phyloP scores from a whole-genome alignment of 2,888 invertebrate genomes.

The Leucophenga montana region DNA sequence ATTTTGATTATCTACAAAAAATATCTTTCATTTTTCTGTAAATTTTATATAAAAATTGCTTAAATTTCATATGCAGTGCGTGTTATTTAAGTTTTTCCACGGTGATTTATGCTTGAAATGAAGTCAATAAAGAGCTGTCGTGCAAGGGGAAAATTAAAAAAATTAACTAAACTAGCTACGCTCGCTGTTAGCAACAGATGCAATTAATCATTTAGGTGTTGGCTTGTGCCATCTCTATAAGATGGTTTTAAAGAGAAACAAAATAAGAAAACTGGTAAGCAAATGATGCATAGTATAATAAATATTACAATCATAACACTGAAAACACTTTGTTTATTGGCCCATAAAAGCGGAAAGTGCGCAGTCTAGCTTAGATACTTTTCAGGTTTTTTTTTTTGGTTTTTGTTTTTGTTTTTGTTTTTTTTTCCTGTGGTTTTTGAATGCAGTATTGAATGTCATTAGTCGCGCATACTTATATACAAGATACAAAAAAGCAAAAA shows the following conservation, averaged over 20 bases:
- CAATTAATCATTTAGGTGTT: slow-evolving; percentile 20
- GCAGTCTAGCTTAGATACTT: neutral
- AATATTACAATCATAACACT: slow-evolving; percentile 17
- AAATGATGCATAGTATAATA: neutral
- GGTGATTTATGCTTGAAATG: slow-evolving; percentile 20
- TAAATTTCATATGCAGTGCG: slow-evolving; percentile 10
- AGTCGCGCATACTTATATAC: neutral
- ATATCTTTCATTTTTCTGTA: neutral
- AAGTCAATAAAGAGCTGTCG: neutral
- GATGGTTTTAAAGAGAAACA: neutral
- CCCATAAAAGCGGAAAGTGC: slow-evolving; percentile 6
- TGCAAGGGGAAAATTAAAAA: neutral
- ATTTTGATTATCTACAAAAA: slow-evolving; percentile 1
- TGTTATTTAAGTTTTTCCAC: neutral
- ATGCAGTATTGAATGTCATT: neutral
- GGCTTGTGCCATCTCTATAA: slow-evolving; percentile 10
- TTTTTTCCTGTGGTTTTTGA: neutral
- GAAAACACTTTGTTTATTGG: slow-evolving; percentile 22
- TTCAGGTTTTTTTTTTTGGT: slow-evolving; percentile 4
- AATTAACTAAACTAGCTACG: too few species aligned
- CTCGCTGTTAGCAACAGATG: neutral
- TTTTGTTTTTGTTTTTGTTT: neutral
- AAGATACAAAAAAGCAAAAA: neutral
- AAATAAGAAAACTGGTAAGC: slow-evolving; percentile 9
- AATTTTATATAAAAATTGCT: neutral